phyloP scores from a whole-genome alignment of 2,113 vertebrate species.

The Corythornis madagascariensis region DNA sequence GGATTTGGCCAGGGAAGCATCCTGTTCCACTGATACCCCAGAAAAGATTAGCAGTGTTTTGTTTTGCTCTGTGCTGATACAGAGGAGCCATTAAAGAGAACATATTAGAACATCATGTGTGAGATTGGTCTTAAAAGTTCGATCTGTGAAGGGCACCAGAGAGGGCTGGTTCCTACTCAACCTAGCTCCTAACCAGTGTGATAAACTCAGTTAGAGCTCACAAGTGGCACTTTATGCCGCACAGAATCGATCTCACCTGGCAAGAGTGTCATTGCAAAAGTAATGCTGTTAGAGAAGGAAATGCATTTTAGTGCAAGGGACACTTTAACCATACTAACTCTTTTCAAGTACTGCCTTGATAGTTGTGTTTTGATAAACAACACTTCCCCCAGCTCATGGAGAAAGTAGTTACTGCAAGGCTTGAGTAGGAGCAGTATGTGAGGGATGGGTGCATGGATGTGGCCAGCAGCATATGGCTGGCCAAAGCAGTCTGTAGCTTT shows the following conservation, averaged over 20 bases:
- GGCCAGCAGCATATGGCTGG: rapidly evolving
- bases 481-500: background rate
- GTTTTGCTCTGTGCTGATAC: background rate
- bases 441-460: background rate
- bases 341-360: background rate
- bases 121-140: background rate
- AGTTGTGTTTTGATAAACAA: background rate
- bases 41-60: constrained; percentile 1
- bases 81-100: background rate
- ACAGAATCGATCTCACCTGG: background rate
- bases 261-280: background rate
- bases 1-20: constrained; percentile 21
- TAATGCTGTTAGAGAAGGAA: background rate
- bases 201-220: background rate
- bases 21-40: background rate
- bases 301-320: background rate
- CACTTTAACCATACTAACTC: background rate
- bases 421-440: background rate
- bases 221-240: background rate
- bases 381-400: background rate
- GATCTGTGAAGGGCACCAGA: background rate
- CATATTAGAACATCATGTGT: background rate
- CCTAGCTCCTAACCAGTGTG: background rate
- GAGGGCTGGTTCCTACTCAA: background rate
- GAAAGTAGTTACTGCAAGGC: background rate